Conservation (phyloP, 2,797 vertebrate species). For the Tiaroga cobitis region DNA sequence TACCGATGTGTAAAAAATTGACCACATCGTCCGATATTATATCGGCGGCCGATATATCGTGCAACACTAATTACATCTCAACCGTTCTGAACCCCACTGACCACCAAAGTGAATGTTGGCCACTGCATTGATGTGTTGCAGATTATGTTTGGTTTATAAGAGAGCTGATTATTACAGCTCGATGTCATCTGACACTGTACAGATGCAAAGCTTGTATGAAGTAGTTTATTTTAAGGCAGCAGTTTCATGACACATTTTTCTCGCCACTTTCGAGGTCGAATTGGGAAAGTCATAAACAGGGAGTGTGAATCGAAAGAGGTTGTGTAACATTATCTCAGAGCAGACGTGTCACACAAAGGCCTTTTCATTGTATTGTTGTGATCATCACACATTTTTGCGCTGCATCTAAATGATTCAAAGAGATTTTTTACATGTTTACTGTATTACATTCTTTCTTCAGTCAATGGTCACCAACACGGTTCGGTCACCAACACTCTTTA, state of each 20-base stretch:
- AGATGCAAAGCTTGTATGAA: neutral
- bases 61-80: too few species aligned
- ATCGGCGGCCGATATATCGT: too few species aligned
- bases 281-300: neutral
- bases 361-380: neutral
- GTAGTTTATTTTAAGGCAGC: conserved; percentile 1
- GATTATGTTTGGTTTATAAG: neutral
- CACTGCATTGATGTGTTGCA: neutral
- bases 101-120: neutral
- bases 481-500: neutral
- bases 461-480: neutral
- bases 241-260: neutral
- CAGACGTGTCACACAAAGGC: neutral
- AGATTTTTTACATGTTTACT: too few species aligned
- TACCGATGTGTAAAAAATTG: too few species aligned
- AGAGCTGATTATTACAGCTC: neutral
- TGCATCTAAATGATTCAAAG: neutral
- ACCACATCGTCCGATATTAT: too few species aligned
- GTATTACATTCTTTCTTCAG: too few species aligned
- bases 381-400: too few species aligned
- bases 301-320: neutral
- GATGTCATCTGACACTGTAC: neutral
- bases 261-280: neutral
- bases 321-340: neutral
- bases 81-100: conserved; percentile 69